These are phyloP conservation scores for Syrmaticus mikado DNA, from an alignment of 2,113 vertebrate species.

Conservation along the genomic window DNA sequence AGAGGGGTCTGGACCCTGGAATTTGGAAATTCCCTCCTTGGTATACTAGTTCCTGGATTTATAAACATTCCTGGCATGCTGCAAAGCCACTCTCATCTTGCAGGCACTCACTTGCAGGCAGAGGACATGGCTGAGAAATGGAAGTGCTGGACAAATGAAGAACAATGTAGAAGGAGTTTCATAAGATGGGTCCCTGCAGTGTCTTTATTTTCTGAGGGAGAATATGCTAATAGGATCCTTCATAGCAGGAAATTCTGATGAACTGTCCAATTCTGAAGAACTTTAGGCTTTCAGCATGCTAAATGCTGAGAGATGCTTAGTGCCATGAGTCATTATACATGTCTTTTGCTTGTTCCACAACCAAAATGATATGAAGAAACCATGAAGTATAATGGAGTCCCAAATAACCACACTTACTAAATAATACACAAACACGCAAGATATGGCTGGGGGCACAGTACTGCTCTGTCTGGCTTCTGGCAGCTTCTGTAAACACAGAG, in stretches of 20 bases:
- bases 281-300: neutral
- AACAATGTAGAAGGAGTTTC: neutral
- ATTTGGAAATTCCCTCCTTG: neutral
- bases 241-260: neutral
- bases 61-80: neutral
- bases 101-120: fast-evolving
- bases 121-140: neutral
- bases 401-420: neutral
- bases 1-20: neutral
- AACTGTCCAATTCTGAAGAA: neutral
- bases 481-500: neutral
- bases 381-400: neutral
- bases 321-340: neutral
- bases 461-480: neutral
- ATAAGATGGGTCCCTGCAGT: neutral
- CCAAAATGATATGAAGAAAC: neutral
- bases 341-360: neutral
- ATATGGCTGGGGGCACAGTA: neutral
- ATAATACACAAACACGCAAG: constrained; percentile 18
- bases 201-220: neutral
- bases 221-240: neutral
- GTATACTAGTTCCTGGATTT: neutral
- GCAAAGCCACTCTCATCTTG: neutral
- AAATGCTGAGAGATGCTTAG: neutral
- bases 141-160: neutral